A percentile compares a stretch with the other conserved stretches of the same genome.
Conservation (phyloP, 37 sponge, comb jelly and placozoan genomes). For the Crambe crambe region DNA sequence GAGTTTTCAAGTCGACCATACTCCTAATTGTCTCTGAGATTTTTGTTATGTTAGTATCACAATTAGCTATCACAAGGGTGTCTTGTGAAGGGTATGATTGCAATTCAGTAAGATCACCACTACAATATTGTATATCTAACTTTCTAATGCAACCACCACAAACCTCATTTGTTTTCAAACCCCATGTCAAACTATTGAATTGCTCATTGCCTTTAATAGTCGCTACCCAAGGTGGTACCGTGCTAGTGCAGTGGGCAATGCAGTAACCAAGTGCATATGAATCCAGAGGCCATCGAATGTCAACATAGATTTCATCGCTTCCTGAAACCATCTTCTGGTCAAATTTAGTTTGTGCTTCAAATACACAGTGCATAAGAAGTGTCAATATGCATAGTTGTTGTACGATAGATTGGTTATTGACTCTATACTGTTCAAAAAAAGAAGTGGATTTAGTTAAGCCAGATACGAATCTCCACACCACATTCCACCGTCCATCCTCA, state of each 20-base stretch:
- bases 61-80: neutral
- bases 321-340: neutral
- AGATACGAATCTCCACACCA: conserved; percentile 35
- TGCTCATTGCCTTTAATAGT: neutral
- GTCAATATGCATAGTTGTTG: neutral
- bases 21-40: neutral
- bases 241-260: conserved; percentile 5
- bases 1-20: neutral
- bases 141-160: neutral
- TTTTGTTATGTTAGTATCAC: neutral
- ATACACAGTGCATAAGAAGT: conserved; percentile 24
- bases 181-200: neutral
- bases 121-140: neutral
- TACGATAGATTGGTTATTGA: neutral
- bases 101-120: neutral
- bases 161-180: neutral
- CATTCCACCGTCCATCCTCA: neutral
- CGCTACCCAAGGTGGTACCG: neutral
- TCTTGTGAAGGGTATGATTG: neutral
- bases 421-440: neutral
- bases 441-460: conserved; percentile 7
- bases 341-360: conserved; percentile 24
- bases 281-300: neutral
- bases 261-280: conserved; percentile 23
- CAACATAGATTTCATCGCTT: neutral